Evolutionary conservation across 2,888 invertebrate species (phyloP), one percentile per base, ranked within the genome.

Genomic region (Lycia hirtaria): DNA sequence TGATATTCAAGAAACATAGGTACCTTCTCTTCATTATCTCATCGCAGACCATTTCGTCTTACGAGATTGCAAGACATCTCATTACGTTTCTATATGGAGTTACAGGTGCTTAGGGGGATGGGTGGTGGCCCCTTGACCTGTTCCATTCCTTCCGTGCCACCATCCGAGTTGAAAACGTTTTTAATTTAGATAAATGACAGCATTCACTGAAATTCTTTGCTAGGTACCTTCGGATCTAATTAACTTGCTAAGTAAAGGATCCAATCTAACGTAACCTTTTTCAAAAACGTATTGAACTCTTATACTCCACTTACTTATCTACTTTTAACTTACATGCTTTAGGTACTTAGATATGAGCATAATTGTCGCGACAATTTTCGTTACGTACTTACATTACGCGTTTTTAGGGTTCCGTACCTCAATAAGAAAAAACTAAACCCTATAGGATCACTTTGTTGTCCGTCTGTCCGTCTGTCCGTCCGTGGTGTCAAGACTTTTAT

Each of bases 51-150:
- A 35, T 47, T 47, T 37, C 24, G 10, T 26, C 12, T 47, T 24
- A 26, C 1, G 35, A 47, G 47, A 47, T 35, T n/a, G 44, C 47
- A 24, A 47, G 47, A n/a, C 32, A 24, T 22, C 33, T 33, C 37
- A 53, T 53, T 53, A 30, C 24, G 38, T 24, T 38, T 45, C 45
- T 22, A 6, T 37, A 38, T 44, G 44, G 37, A 20, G 14, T 43
- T 43, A 24, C 33, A 17, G 33, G 24, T 32, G 7, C 12, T 35
- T 9, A 19, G 41, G 33, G 26, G 14, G 37, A 12, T 4, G 24
- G 35, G 33, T 9, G 37, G 14, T 33, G 45, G 26, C 37, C 14
- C 30, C 20, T 37, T 30, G 44, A 44, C 44, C 37, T 28, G 37
- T 28, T 22, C 33, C 12, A 19, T 6, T 9, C n/a, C 20, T 32